Evolutionary conservation across 2,797 vertebrate species (phyloP).

Genomic region (Sparidentex hasta): DNA sequence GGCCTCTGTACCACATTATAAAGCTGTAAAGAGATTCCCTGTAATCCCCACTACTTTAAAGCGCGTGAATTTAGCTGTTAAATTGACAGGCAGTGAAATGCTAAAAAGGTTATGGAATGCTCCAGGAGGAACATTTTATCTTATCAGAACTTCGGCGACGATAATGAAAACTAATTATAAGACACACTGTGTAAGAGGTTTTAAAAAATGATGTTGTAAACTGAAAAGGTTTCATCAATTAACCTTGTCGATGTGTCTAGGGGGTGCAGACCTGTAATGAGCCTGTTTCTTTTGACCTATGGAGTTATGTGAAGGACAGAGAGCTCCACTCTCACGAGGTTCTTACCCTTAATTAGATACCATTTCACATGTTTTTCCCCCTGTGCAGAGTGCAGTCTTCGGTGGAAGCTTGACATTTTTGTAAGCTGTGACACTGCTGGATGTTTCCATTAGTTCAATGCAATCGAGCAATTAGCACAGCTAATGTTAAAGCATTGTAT

Average conservation of each 20-base stretch:
- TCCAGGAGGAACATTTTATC: conserved; percentile 81
- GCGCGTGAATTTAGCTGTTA: conserved; percentile 77
- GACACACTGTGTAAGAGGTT: conserved; percentile 82
- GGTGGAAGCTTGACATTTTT: conserved; percentile 48
- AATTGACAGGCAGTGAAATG: conserved; percentile 84
- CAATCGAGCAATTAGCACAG: conserved; percentile 43
- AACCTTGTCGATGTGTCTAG: conserved; percentile 80
- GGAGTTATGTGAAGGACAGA: conserved; percentile 80
- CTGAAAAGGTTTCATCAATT: conserved; percentile 85
- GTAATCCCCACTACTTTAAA: conserved; percentile 80
- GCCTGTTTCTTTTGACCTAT: conserved; percentile 83
- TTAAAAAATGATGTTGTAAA: conserved; percentile 83
- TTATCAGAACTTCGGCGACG: conserved; percentile 81
- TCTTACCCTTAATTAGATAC: conserved; percentile 78
- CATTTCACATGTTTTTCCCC: conserved; percentile 60
- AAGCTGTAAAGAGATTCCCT: conserved; percentile 79
- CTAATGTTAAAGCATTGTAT: conserved; percentile 49
- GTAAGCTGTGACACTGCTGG: conserved; percentile 47
- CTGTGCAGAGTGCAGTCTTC: conserved; percentile 44
- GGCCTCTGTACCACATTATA: conserved; percentile 72
- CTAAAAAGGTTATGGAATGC: conserved; percentile 84
- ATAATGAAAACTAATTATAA: conserved; percentile 88
- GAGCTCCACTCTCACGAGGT: conserved; percentile 66
- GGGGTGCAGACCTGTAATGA: conserved; percentile 79
- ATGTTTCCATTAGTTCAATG: conserved; percentile 51